Base-by-base conservation (phyloP, 1,140 invertebrate species). In the Metaphire vulgaris region DNA sequence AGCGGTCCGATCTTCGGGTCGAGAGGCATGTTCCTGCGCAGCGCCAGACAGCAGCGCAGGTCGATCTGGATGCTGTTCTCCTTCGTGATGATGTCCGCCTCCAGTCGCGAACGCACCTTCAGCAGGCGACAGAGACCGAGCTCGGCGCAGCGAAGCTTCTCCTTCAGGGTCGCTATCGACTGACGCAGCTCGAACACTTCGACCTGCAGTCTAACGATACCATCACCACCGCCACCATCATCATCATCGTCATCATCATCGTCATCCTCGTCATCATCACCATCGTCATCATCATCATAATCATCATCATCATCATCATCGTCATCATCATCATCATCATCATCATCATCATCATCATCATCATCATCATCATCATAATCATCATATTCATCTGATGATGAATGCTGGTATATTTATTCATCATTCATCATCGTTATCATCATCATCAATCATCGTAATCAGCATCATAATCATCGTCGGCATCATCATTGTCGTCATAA, bases 41-140 rank as follows among this genome's bases (percentile, higher is more conserved):
- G 88, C 29, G 94, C 93, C 87, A 94, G 91, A 83, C 95, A 96
- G 87, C 94, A 93, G 85, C 95, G 93, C 69, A 92, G 88, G 87
- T 98, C 95, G 77, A 97, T 95, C 81, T 94, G 93, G 65, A 97
- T 87, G 6, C 93, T 91, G 83, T 96, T 94, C 56, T 93, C 90
- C 88, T 97, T 98, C 80, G 92, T 89, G 32, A 92, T 90, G 67
- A 97, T 88, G 86, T 97, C 95, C 71, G 92, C 90, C 85, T 97
- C 95, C 29, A 98, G 87, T 66, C 89, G 90, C 33, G 72, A 73
- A 12, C 41, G 41, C 6, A 56, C 93, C 82, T 92, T 91, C 31
- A 95, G 87, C 75, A 97, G 88, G 74, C 92, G 90, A 83, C 96
- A 93, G 85, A 88, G 74, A 28, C 82, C 82, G 67, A 95, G 82